Base-by-base conservation (phyloP, 2,113 vertebrate species). In the Glaucidium brasilianum region DNA sequence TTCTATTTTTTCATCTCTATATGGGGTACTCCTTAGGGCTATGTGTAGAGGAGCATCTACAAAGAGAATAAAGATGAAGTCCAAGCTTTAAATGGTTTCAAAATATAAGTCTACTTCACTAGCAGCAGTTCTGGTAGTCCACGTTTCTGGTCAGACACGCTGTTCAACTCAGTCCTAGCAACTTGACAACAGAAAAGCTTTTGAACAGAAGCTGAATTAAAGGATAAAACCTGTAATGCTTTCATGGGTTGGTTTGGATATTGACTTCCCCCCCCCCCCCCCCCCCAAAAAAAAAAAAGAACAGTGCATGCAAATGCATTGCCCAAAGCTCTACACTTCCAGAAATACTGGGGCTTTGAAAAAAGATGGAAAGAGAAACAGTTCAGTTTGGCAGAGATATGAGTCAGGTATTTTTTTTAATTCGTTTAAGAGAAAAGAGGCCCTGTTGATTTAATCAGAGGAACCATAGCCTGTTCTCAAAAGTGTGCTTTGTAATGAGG, bases 1-100 rank as follows among this genome's bases (percentile, higher is more conserved):
- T 92, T 92, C 97, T 80, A 97, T 43, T 95, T 98, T 98, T 68
- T 97, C 97, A 30, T 97, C 98, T 94, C 94, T 97, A 55, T 88
- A 96, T 12, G 98, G 94, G 41, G 98, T 90, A 32, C 92, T 96
- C 69, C 98, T 98, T n/a, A 97, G 97, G 47, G 98, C 95, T 91
- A 98, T 72, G 75, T 97, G 97, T 75, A 97, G 83, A 92, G 97
- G 75, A 78, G 90, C 75, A 95, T 97, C 98, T 98, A 96, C 43
- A 96, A 95, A 95, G 62, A 95, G 73, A 96, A 96, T 81, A 95
- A 88, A 96, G 79, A 95, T 3, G 47, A 96, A 88, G 84, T 59
- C 92, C 80, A 94, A 89, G 47, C 86, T 96, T 96, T 97, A 94
- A 72, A 92, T 66, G 79, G 41, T 79, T 87, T 62, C 53, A 68